Evolutionary conservation across 1,140 invertebrate species (phyloP), one percentile per base, ranked within the genome.

Genomic region (Hylaeus volcanicus): DNA sequence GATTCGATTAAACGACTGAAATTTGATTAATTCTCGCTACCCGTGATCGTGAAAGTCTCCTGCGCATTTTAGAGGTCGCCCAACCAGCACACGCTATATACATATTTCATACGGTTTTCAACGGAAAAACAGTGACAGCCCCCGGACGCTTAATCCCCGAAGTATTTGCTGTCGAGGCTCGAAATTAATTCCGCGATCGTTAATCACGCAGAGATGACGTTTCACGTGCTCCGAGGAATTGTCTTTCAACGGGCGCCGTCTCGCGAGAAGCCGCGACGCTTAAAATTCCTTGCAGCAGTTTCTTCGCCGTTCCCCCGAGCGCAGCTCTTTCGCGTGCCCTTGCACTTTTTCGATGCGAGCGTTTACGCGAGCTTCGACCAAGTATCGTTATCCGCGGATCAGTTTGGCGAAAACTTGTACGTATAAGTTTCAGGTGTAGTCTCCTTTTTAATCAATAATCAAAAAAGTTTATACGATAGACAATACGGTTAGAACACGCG

Each of bases 121-220:
- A 79, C 61, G 70, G 77, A 79, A 79, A 79, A 79, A 79, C 77
- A 74, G 74, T 74, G 51, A 65, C 70, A 48, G 61, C 3, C n/a
- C 12, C 53, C 6, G 51, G 51, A 39, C 41, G 71, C 51, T 74
- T 79, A 79, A 79, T 79, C 71, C 77, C 8, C 77, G 51, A 65
- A 79, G 70, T 79, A 79, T 74, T 79, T 73, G 73, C 78, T 73
- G 78, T 58, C 68, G 83, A 39, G 74, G 69, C 69, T 74, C 78
- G 80, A 85, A 86, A 86, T 86, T 86, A 86, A 86, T 86, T 86
- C 80, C 69, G 39, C 64, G 73, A 72, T 84, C 84, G 83, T 86
- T 86, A 86, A 86, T 86, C 84, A 86, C 63, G 41, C 11, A 51
- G 58, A 11, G 66, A 85, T 77, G 84, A 86, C 83, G 79, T 81